Conservation (phyloP, 2,888 invertebrate genomes). For the Agriopis leucophaearia region DNA sequence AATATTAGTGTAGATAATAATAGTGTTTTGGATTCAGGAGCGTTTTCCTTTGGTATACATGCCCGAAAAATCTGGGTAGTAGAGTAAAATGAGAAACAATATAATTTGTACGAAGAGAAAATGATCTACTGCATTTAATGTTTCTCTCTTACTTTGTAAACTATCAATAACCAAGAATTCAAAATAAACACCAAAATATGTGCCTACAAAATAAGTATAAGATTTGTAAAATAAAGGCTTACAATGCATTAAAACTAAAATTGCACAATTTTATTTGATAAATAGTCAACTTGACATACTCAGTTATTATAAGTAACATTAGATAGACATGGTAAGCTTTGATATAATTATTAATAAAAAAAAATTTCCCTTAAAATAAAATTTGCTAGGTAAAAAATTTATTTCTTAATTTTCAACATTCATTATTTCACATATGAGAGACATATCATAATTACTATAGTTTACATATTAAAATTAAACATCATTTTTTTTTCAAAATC, state of each 20-base stretch:
- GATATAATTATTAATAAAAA: neutral
- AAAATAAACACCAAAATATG: no score
- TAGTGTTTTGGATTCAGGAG: no score
- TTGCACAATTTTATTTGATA: slow-evolving; percentile 29
- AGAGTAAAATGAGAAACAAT: no score
- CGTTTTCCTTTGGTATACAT: no score
- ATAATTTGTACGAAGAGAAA: no score
- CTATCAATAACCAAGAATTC: neutral
- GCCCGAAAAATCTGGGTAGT: no score
- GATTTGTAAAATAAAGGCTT: neutral
- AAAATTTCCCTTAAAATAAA: neutral
- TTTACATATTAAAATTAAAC: no score
- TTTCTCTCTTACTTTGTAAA: no score
- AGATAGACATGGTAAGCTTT: neutral
- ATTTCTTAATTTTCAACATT: slow-evolving; percentile 1
- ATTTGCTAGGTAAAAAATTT: neutral
- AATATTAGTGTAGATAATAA: no score
- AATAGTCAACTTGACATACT: neutral
- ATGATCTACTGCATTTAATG: no score
- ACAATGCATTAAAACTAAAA: slow-evolving; percentile 9
- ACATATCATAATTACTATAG: neutral
- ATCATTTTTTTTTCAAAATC: no score
- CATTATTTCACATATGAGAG: neutral
- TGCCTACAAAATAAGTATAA: neutral
- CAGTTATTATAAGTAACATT: neutral